Evolutionary conservation across 1,140 invertebrate species (phyloP).

Genomic region (Odontomachus brunneus): DNA sequence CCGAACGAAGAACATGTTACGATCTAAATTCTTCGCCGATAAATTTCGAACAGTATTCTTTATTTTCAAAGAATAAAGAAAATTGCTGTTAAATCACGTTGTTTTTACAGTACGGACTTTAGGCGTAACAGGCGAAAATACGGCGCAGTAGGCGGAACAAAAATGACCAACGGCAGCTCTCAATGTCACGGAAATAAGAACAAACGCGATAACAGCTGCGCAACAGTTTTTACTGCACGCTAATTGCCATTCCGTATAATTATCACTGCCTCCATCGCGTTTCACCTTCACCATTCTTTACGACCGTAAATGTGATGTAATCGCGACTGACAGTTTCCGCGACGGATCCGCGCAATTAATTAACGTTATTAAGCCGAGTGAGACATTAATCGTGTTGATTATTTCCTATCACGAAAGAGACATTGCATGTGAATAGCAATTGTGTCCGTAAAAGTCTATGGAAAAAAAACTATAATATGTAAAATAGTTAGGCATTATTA

Average conservation of each 20-base stretch:
- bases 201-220: slow-evolving; percentile 33
- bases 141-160: slow-evolving; percentile 13
- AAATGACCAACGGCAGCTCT: slow-evolving; percentile 1
- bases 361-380: not conserved
- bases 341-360: slow-evolving; percentile 22
- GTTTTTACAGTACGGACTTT: not conserved
- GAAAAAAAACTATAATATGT: slow-evolving; percentile 10
- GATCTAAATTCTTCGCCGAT: not conserved
- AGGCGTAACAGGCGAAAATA: not conserved
- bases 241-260: slow-evolving; percentile 48
- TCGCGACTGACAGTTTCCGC: slow-evolving; percentile 1
- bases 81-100: not conserved
- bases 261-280: slow-evolving; percentile 11
- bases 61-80: not conserved
- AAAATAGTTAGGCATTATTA: not conserved
- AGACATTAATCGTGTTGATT: not conserved
- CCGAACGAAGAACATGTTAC: not conserved
- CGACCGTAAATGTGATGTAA: slow-evolving; percentile 18
- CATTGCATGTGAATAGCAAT: not conserved
- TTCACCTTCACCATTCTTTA: slow-evolving; percentile 29
- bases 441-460: not conserved
- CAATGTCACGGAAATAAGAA: slow-evolving; percentile 44
- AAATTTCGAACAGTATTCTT: not conserved
- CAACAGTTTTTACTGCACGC: slow-evolving; percentile 43
- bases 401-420: not conserved